Evolutionary conservation across 2,113 vertebrate genomes (phyloP).

Genomic region (Microcebus murinus): DNA sequence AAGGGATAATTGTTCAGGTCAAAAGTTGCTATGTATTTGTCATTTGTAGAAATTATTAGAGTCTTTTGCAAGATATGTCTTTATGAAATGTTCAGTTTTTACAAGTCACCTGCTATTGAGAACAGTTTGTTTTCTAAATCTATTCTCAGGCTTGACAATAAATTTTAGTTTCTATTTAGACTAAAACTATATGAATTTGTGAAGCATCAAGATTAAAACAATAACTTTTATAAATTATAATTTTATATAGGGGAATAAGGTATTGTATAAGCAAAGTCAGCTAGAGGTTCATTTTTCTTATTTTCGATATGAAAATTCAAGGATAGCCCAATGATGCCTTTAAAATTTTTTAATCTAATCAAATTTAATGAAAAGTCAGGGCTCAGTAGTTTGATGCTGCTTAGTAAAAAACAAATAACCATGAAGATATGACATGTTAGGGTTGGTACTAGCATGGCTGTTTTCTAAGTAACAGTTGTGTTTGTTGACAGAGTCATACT

Average conservation of each 20-base stretch:
- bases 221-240: background rate
- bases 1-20: background rate
- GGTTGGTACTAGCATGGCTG: background rate
- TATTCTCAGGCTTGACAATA: background rate
- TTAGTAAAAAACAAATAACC: background rate
- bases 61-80: background rate
- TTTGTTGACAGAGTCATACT: background rate
- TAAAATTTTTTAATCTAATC: background rate
- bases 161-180: background rate
- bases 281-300: background rate
- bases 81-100: background rate
- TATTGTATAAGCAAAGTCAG: background rate
- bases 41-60: background rate
- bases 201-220: background rate
- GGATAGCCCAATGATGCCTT: background rate
- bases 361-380: background rate
- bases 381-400: background rate
- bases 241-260: background rate
- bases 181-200: background rate
- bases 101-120: background rate
- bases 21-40: background rate
- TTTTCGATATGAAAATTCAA: constrained; percentile 48
- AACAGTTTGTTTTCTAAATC: constrained; percentile 6
- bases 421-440: background rate
- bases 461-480: background rate